Evolutionary conservation across 2,113 vertebrate species (phyloP).

Genomic region (Sinocyclocheilus maitianheensis): DNA sequence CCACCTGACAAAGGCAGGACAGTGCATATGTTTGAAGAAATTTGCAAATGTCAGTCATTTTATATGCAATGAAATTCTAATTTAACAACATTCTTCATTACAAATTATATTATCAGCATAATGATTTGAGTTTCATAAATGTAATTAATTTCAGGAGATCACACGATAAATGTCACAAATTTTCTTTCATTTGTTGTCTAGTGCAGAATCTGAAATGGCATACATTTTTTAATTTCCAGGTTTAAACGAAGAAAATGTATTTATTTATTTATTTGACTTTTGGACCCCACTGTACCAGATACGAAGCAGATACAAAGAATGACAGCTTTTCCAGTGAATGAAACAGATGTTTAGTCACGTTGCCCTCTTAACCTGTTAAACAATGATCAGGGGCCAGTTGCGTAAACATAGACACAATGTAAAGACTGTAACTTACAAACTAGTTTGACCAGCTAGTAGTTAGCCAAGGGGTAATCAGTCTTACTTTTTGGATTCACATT

Average conservation of each 20-base stretch:
- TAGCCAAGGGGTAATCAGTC: too few species aligned
- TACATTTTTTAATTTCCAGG: not conserved
- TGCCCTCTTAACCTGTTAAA: not conserved
- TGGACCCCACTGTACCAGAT: not conserved
- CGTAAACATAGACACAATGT: too few species aligned
- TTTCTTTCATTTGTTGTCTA: too few species aligned
- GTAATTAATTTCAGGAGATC: too few species aligned
- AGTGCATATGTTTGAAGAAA: too few species aligned
- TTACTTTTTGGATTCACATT: too few species aligned
- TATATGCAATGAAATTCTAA: not conserved
- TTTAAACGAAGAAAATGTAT: not conserved
- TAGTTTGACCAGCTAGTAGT: too few species aligned
- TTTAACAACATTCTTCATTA: not conserved
- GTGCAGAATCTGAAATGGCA: too few species aligned
- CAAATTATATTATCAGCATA: not conserved
- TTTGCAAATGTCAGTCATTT: not conserved
- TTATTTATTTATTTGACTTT: not conserved
- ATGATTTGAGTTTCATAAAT: too few species aligned
- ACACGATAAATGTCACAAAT: too few species aligned
- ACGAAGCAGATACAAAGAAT: not conserved
- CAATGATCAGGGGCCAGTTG: not conserved
- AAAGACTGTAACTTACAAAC: too few species aligned
- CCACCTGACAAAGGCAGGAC: not conserved
- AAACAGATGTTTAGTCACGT: not conserved
- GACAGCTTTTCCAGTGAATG: too few species aligned